Evolutionary conservation across 1,140 invertebrate genomes (phyloP).

Genomic region (Rhizoglyphus robini): DNA sequence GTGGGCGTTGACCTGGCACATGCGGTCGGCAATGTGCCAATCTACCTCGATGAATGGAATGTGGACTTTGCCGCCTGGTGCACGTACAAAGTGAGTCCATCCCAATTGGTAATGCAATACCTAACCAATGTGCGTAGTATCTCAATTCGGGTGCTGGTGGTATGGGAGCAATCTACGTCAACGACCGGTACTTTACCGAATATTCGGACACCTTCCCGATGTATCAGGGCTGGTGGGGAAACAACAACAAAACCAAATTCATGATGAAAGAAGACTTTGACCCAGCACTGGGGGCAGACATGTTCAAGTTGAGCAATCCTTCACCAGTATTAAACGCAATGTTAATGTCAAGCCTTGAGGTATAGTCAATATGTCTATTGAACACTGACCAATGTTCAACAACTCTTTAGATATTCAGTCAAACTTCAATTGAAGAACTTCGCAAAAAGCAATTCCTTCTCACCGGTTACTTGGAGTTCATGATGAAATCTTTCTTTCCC

Average conservation of each 20-base stretch:
- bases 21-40: slow-evolving; percentile 46
- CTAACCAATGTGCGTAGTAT: slow-evolving; percentile 35
- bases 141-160: slow-evolving; percentile 44
- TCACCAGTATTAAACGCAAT: slow-evolving; percentile 39
- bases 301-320: slow-evolving; percentile 43
- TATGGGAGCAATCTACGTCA: slow-evolving; percentile 42
- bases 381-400: background rate
- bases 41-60: slow-evolving; percentile 46
- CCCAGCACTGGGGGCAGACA: slow-evolving; percentile 35
- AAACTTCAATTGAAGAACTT: slow-evolving; percentile 38
- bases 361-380: slow-evolving; percentile 8
- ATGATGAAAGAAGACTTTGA: slow-evolving; percentile 35
- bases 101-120: slow-evolving; percentile 3
- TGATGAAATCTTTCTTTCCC: slow-evolving; percentile 30
- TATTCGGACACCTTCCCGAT: slow-evolving; percentile 26
- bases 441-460: slow-evolving; percentile 39
- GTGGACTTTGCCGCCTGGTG: slow-evolving; percentile 54
- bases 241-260: slow-evolving; percentile 29
- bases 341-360: slow-evolving; percentile 34
- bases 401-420: slow-evolving; percentile 37
- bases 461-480: slow-evolving; percentile 44
- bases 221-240: slow-evolving; percentile 36
- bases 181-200: slow-evolving; percentile 32
- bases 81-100: slow-evolving; percentile 42
- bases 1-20: slow-evolving; percentile 51